Base-by-base conservation (phyloP, 2,113 vertebrate species). In the Corythaixoides concolor region DNA sequence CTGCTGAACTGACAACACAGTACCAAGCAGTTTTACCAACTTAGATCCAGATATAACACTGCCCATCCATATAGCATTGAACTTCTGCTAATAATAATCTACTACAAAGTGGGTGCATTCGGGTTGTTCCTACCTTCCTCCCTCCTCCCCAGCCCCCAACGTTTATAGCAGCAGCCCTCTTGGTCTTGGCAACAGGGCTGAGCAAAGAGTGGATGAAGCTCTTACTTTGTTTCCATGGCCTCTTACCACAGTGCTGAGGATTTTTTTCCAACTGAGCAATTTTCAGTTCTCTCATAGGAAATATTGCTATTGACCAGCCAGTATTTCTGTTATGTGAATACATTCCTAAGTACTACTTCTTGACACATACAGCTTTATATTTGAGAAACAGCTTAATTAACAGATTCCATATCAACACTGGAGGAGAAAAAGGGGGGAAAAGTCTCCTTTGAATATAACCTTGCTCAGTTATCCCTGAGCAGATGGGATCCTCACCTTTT, bases 91-190 rank as follows among this genome's bases (percentile, higher is more conserved):
- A 49, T 32, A 33, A 82, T 39, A 10, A 49, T 33, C 8, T 62
- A 7, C 22, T 75, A 30, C 11, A 15, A 30, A 30, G 12, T 30
- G 43, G 6, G 2, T 45, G 15, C 7, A 9, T 70, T 79, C 49
- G 15, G 21, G 9, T 30, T 56, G 20, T 47, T 79, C 7, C 15
- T 49, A 5, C 8, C 8, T 17, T 28, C 9, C 5, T 5, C 5
- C 2, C 1, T 17, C 26, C 17, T 17, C 24, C 5, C 9, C 12
- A 28, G 1, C 1, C 16, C 6, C 14, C 13, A 11, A 7, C 12
- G 32, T 58, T 28, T 39, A 12, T 11, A 62, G 4, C 9, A 82
- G 27, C 15, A 56, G 11, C 23, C 28, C 30, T 41, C 8, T 5
- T 23, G 43, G 20, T 56, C 6, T 32, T 32, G 27, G 22, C 41